Percentiles rank a stretch among this genome's conserved stretches.
phyloP scores from a whole-genome alignment of 2,113 vertebrate genomes.

The Microcebus lehilahytsara region DNA sequence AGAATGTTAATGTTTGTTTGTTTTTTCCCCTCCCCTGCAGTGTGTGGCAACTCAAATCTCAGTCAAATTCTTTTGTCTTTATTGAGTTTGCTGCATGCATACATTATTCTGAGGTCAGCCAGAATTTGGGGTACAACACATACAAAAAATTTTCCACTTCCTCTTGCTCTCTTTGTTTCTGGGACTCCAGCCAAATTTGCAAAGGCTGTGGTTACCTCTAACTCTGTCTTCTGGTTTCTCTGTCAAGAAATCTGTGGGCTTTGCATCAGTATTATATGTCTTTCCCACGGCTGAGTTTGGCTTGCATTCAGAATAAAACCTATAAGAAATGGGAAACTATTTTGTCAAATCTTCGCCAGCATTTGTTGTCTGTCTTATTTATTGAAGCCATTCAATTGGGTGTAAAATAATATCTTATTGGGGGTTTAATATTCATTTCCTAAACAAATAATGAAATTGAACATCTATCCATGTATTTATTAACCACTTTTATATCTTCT shows the following conservation, averaged over 20 bases:
- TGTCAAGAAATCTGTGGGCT: background rate
- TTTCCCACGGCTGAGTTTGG: background rate
- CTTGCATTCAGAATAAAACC: background rate
- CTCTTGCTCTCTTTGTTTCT: background rate
- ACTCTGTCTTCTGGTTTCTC: background rate
- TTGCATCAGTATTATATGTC: background rate
- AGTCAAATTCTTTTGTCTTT: background rate
- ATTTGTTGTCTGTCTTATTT: background rate
- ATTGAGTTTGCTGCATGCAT: background rate
- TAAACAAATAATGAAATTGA: background rate
- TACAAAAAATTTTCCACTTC: background rate
- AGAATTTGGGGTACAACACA: background rate
- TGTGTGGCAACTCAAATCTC: background rate
- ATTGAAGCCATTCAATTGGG: background rate
- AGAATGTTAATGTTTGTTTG: background rate
- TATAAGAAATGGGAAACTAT: background rate
- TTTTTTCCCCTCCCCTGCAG: background rate
- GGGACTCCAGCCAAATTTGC: background rate
- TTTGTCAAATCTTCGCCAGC: background rate
- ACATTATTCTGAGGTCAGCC: background rate
- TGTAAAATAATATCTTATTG: background rate
- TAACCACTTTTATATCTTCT: background rate
- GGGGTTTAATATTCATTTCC: background rate
- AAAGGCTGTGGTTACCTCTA: background rate
- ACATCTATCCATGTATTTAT: background rate